phyloP scores from a whole-genome alignment of 1,140 invertebrate species.

The Diorhabda elongata region DNA sequence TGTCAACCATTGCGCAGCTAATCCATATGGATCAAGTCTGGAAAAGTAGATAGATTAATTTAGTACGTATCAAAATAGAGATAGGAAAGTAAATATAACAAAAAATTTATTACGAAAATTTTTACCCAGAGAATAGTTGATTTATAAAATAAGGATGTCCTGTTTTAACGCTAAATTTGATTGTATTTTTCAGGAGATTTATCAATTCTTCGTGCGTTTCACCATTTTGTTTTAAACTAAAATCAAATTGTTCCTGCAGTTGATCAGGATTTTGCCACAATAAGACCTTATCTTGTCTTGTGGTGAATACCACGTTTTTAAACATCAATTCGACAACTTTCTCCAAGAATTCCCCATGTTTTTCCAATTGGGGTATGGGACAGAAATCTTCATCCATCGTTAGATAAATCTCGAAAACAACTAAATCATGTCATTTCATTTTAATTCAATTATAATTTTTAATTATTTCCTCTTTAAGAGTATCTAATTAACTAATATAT shows the following conservation, averaged over 20 bases:
- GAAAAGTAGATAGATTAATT: slow-evolving; percentile 11
- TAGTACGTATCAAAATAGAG: neutral
- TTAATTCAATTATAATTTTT: too few species aligned
- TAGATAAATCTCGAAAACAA: neutral
- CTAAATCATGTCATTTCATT: neutral
- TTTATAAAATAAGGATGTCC: slow-evolving; percentile 55
- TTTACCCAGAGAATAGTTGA: slow-evolving; percentile 52
- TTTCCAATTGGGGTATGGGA: slow-evolving; percentile 40
- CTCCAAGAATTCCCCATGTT: slow-evolving; percentile 45
- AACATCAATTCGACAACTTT: slow-evolving; percentile 42
- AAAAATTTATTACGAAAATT: slow-evolving; percentile 15
- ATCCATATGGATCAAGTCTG: slow-evolving; percentile 53
- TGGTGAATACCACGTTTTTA: slow-evolving; percentile 44
- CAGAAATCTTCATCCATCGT: slow-evolving; percentile 25
- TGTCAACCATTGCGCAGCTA: slow-evolving; percentile 54
- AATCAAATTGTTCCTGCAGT: slow-evolving; percentile 44
- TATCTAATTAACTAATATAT: too few species aligned
- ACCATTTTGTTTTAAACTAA: slow-evolving; percentile 42
- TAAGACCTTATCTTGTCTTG: slow-evolving; percentile 43
- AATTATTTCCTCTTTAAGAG: too few species aligned
- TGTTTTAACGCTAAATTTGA: slow-evolving; percentile 53
- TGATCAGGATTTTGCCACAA: slow-evolving; percentile 45
- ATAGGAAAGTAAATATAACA: neutral
- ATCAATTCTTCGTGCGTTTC: slow-evolving; percentile 47
- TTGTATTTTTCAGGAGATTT: slow-evolving; percentile 43